Percentiles rank a stretch among this genome's conserved stretches.
These are phyloP conservation scores for Bombus sibiricus DNA, from an alignment of 1,140 invertebrate species.

Conservation along the genomic window DNA sequence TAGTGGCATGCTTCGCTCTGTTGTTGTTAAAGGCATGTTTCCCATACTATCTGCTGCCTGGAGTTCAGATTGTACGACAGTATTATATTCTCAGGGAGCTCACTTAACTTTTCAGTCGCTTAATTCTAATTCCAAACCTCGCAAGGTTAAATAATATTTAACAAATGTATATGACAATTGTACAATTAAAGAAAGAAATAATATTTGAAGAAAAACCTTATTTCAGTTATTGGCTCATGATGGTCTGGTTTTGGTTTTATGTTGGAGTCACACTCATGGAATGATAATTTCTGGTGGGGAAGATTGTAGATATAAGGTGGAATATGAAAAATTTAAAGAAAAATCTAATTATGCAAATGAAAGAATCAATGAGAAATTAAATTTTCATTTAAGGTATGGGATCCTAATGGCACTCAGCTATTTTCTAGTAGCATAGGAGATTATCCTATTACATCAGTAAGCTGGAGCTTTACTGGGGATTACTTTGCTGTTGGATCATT, in stretches of 20 bases:
- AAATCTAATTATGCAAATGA: neutral
- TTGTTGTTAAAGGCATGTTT: constrained; percentile 91
- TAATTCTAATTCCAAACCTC: constrained; percentile 93
- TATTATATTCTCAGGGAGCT: constrained; percentile 93
- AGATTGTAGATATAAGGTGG: constrained; percentile 95
- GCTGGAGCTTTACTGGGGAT: constrained; percentile 95
- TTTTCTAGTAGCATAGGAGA: constrained; percentile 92
- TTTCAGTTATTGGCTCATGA: constrained; percentile 98
- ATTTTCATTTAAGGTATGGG: constrained; percentile 89
- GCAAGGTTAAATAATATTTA: constrained; percentile 84
- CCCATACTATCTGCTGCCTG: constrained; percentile 93
- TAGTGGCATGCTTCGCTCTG: constrained; percentile 96
- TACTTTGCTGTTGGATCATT: constrained; percentile 96
- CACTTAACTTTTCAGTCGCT: constrained; percentile 95
- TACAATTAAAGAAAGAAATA: neutral
- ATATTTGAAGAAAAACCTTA: constrained; percentile 17
- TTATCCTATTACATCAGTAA: constrained; percentile 94
- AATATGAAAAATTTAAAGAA: neutral
- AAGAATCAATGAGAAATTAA: neutral
- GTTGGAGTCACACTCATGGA: constrained; percentile 94
- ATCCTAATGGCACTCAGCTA: constrained; percentile 92
- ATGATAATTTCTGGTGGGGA: constrained; percentile 97
- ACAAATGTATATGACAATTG: neutral
- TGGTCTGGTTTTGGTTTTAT: constrained; percentile 92
- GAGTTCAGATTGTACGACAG: constrained; percentile 92